Base-by-base conservation (phyloP, 2,888 invertebrate species). In the Bimastos eiseni region DNA sequence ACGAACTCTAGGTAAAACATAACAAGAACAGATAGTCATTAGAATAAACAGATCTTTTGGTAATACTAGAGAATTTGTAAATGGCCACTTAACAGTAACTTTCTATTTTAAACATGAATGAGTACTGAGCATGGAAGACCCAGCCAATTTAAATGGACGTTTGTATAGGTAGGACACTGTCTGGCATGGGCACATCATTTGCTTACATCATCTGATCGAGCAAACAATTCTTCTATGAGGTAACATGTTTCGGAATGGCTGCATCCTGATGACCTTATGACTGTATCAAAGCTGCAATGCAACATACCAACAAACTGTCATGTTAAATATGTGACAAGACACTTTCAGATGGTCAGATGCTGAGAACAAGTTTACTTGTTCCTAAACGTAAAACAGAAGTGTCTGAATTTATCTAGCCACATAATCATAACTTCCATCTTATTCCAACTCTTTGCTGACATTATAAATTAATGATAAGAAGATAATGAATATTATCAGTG, bases 221-320 rank as follows among this genome's bases (percentile, higher is more conserved):
- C 41, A 55, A 91, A 88, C 33, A 91, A 83, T 86, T 91, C 91
- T 33, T 88, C 83, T 17, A 91, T 89, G 49, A 91, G 88, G 84
- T 91, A 91, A 70, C 91, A 91, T 13, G 91, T 91, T 36, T 91
- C 91, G 24, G 86, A 86, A 86, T 86, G 86, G 86, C 24, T 86
- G 86, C 86, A 36, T 19, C 37, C 37, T 2, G 86, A 86, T 36
- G 86, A 86, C 24, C 17, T 86, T 86, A 86, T 36, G 36, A 86
- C 86, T 21, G 86, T 36, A 8, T 86, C 86, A 86, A 86, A 86
- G 34, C 86, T 86, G n/a, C 34, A 86, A 70, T 70, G 70, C 70
- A 70, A 70, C 70, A 70, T 11, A 70, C 24, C 70, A 70, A n/a
- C 30, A n/a, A 70, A 70, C 70, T n/a, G 49, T n/a, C n/a, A 24